Base-by-base conservation (phyloP, 2,113 vertebrate genomes). In the Elachura formosa region DNA sequence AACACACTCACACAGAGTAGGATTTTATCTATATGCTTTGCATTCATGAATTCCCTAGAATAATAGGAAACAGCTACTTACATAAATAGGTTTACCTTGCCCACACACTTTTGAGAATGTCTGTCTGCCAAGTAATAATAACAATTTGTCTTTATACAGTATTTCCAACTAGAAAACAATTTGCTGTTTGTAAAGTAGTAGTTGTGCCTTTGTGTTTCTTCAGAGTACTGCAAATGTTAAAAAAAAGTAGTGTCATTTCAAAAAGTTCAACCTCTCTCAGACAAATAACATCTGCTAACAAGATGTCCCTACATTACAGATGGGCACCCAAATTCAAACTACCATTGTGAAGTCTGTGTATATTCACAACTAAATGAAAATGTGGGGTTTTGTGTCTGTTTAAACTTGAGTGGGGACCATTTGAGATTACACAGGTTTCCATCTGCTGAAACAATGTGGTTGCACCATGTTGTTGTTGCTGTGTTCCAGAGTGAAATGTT, bases 211-310 rank as follows among this genome's bases (percentile, higher is more conserved):
- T 73, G 73, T 33, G 19, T 52, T 79, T 41, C 16, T 73, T 74
- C 67, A 20, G 22, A 48, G 72, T 76, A 75, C 71, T 43, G n/a
- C 29, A 94, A 89, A 90, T 26, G 33, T 26, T 68, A 7, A 69
- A 67, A 56, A 62, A 61, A 82, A 62, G 16, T 59, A 33, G 56
- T 36, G 23, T 64, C 43, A 78, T 85, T 89, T 80, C 41, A 54
- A 52, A 15, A 54, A 89, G 38, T 77, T 88, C 85, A 92, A 41
- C 29, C 26, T 86, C 79, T 55, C 75, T 66, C 75, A 79, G 82
- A 89, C 77, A 89, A 73, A 71, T 54, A 84, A 69, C 68, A 95
- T 89, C 81, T 76, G 93, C 56, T 59, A 55, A 72, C 54, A 95
- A 77, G 93, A 88, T 55, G 46, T 46, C 64, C 79, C 67, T 59